Base-by-base conservation (phyloP, 2,797 vertebrate genomes). In the Leucoraja ocellata region DNA sequence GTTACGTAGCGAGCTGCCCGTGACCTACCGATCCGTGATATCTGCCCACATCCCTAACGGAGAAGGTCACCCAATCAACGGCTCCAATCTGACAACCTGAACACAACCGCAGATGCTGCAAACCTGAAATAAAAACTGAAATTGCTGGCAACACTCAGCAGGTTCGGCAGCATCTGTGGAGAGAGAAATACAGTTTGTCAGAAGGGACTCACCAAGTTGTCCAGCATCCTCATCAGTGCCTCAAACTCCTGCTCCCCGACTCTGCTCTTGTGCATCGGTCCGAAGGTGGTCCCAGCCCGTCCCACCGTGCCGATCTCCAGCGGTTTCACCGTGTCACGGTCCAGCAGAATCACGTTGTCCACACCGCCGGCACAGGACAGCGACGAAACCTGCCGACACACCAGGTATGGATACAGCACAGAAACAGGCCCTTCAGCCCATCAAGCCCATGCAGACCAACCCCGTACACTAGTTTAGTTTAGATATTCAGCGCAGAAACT, bases 181-280 rank as follows among this genome's bases (percentile, higher is more conserved):
- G 71, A 25, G 71, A 74, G 71, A 74, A 6, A 23, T 1, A 25
- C 16, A 74, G 71, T 18, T 21, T 4, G 71, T 18, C 1, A 74
- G 23, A 74, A 74, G 18, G 18, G 0, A 95, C 97, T 95, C 94
- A 99, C 99, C 96, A 99, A 95, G 95, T 99, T 99, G 96, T 99
- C 99, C 95, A 99, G 94, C 95, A 98, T 99, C 95, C 99, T 98
- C 99, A 99, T 99, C 39, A 99, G 97, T 8, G 98, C 99, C 95
- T 99, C 99, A 5, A 99, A 99, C 93, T 99, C 98, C 0, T 99
- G 98, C 93, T 99, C 98, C 5, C 99, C 98, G 0, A 98, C 90
- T 6, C 99, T 97, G 94, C 97, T 99, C 96, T 98, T 99, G 95
- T 98, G 97, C 96, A 99, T 96, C 5, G 98, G 98, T 4, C 99